phyloP scores from a whole-genome alignment of 1,140 invertebrate species.

The Condylostylus longicornis region DNA sequence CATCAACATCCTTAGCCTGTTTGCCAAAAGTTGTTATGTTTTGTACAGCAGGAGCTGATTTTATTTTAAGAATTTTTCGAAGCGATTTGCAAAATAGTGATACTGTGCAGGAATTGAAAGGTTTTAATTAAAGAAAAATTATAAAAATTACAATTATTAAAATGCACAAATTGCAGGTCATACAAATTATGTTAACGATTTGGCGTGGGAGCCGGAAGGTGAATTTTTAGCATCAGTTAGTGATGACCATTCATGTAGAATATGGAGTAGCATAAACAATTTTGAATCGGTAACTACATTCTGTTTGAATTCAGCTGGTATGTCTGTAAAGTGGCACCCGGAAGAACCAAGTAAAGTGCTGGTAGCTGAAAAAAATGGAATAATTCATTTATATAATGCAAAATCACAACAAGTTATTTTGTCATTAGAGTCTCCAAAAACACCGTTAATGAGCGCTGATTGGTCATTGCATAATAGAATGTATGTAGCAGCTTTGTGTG shows the following conservation, averaged over 20 bases:
- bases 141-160: background rate
- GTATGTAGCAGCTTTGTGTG: constrained; percentile 42
- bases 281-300: constrained; percentile 41
- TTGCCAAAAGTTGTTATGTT: constrained; percentile 44
- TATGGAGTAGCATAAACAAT: constrained; percentile 45
- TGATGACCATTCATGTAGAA: constrained; percentile 57
- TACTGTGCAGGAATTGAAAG: constrained; percentile 16
- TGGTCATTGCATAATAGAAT: constrained; percentile 49
- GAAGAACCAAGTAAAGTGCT: constrained; percentile 57
- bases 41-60: constrained; percentile 40
- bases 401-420: constrained; percentile 50
- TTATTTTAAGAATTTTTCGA: constrained; percentile 38
- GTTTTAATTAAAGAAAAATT: background rate
- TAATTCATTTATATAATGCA: constrained; percentile 57
- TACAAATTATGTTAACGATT: constrained; percentile 51
- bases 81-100: constrained; percentile 39
- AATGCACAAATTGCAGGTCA: constrained; percentile 43
- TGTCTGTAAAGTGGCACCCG: constrained; percentile 52
- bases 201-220: constrained; percentile 53
- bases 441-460: constrained; percentile 49
- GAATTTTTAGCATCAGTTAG: constrained; percentile 53
- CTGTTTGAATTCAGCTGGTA: constrained; percentile 49
- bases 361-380: constrained; percentile 58
- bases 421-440: constrained; percentile 48
- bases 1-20: constrained; percentile 42